These are phyloP conservation scores for Malthinus flaveolus DNA, from an alignment of 2,888 invertebrate genomes.

Conservation along the genomic window DNA sequence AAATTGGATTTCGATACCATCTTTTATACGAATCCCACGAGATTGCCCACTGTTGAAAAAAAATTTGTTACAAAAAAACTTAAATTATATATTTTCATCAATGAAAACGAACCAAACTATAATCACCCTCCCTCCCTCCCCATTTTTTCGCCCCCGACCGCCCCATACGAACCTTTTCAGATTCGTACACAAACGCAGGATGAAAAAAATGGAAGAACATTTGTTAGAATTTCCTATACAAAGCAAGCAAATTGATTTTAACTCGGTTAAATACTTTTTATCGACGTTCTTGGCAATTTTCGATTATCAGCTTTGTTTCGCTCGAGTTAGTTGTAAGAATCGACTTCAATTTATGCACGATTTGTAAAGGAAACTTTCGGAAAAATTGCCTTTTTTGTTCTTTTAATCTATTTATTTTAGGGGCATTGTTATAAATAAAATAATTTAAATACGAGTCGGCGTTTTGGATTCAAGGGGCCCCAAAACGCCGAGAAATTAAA, in stretches of 20 bases:
- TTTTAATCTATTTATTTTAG: too few species aligned
- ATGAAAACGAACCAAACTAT: background rate
- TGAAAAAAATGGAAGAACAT: conserved; percentile 16
- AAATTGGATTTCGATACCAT: conserved; percentile 24
- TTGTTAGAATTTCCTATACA: conserved; percentile 5
- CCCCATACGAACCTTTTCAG: background rate
- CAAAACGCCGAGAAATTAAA: too few species aligned
- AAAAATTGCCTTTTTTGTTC: too few species aligned
- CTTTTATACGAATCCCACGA: conserved; percentile 14
- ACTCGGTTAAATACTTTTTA: conserved; percentile 20
- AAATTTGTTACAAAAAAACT: conserved; percentile 4
- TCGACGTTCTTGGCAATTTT: conserved; percentile 24
- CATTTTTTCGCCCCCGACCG: too few species aligned
- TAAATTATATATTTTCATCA: background rate
- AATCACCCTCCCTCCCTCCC: background rate
- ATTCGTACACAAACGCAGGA: conserved; percentile 3
- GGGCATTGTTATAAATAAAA: too few species aligned
- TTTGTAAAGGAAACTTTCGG: conserved; percentile 11
- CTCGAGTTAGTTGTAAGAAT: conserved; percentile 25
- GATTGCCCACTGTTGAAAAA: conserved; percentile 13
- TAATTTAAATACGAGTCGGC: too few species aligned
- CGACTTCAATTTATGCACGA: conserved; percentile 23
- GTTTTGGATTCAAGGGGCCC: too few species aligned
- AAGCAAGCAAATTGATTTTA: conserved; percentile 15
- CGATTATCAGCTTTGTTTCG: conserved; percentile 27